Conservation (phyloP, 2,113 vertebrate species). For the Mellivora capensis region DNA sequence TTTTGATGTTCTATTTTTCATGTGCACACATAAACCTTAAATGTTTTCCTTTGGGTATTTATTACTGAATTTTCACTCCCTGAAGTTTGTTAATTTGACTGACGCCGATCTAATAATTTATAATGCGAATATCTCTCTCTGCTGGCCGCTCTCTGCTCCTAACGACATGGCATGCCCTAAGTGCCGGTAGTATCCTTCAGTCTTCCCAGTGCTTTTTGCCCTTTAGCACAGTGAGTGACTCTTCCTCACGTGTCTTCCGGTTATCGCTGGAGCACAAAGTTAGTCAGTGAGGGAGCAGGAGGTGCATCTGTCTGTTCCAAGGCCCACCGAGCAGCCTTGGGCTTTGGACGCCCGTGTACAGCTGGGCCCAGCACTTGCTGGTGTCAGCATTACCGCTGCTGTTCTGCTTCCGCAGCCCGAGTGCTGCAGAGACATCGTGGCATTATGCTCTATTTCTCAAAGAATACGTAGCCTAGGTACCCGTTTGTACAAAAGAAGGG, state of each 20-base stretch:
- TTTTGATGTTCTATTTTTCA: not conserved
- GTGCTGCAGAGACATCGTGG: not conserved
- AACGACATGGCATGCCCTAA: rapidly evolving
- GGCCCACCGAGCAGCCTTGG: not conserved
- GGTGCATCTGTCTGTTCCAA: not conserved
- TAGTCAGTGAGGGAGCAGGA: not conserved
- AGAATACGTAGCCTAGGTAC: not conserved
- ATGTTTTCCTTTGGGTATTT: not conserved
- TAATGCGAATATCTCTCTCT: not conserved
- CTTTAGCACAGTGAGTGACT: not conserved
- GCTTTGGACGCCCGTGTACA: not conserved
- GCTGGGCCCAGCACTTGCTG: not conserved
- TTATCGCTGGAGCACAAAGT: not conserved
- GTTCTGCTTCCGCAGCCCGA: not conserved
- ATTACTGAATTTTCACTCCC: not conserved
- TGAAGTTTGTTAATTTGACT: not conserved
- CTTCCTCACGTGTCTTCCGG: not conserved
- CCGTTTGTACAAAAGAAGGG: not conserved
- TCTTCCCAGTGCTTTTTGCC: not conserved
- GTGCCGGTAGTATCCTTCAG: not conserved
- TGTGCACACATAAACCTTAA: not conserved
- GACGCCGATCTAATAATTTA: not conserved
- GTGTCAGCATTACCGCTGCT: not conserved
- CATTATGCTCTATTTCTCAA: not conserved
- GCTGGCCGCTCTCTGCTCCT: not conserved